These are phyloP conservation scores for Sebastes oblongus DNA, from an alignment of 2,797 vertebrate species.

Conservation along the genomic window DNA sequence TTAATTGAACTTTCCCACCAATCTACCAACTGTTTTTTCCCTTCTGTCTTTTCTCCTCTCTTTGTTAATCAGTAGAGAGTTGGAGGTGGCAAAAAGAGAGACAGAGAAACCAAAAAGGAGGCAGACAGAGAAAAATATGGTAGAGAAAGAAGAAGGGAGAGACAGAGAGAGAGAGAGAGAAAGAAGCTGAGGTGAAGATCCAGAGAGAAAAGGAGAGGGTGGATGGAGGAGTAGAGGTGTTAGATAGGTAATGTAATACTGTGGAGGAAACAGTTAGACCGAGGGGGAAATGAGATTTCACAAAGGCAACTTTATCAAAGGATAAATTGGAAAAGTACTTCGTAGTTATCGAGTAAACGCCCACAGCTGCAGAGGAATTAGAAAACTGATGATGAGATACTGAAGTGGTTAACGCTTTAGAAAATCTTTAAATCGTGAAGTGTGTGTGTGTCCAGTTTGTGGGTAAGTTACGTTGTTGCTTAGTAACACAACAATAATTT, in stretches of 20 bases:
- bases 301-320: constrained; percentile 56
- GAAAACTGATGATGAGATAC: constrained; percentile 42
- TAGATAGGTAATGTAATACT: constrained; percentile 65
- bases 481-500: background rate
- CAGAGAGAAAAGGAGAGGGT: constrained; percentile 25
- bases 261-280: constrained; percentile 46
- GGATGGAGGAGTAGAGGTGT: constrained; percentile 54
- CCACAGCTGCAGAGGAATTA: constrained; percentile 36
- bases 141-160: background rate
- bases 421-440: background rate
- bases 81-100: constrained; percentile 37
- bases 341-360: constrained; percentile 29
- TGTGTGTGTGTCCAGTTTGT: background rate
- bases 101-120: constrained; percentile 21
- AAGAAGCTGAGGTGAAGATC: constrained; percentile 28
- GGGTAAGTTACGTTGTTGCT: background rate
- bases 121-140: constrained; percentile 14
- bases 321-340: constrained; percentile 51
- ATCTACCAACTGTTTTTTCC: constrained; percentile 50
- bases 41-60: constrained; percentile 12
- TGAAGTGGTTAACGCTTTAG: background rate
- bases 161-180: constrained; percentile 1
- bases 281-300: constrained; percentile 60
- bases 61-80: constrained; percentile 62
- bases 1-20: constrained; percentile 79